Base-by-base conservation (phyloP, 2,797 vertebrate genomes). In the Urocyon cinereoargenteus region DNA sequence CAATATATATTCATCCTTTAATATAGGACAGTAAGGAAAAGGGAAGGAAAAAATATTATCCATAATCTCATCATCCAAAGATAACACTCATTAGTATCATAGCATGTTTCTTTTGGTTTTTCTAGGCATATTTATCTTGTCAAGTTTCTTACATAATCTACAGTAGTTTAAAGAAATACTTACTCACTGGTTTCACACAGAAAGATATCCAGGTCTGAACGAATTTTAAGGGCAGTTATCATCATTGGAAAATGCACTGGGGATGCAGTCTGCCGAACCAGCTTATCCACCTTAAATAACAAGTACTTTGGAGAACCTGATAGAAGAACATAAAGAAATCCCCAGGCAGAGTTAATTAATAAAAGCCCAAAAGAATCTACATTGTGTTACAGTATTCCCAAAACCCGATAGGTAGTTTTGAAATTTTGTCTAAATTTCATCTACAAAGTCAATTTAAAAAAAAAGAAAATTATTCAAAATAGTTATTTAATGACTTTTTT, bases 251-350 rank as follows among this genome's bases (percentile, higher is more conserved):
- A 95, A 75, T 51, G 31, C 51, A 57, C 0, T 18, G 53, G 78
- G 8, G 73, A 82, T 8, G 6, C 5, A 31, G 7, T 53, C 79
- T 40, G 72, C 49, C 91, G 70, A 86, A n/a, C 1, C 31, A 28
- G 36, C 59, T 95, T 93, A 45, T 59, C 45, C 70, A 87, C 90
- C 14, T 70, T 31, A 21, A 94, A 83, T 66, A 68, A 24, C 40
- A 85, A 89, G n/a, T 45, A 79, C 62, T 95, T 95, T 64, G 49
- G 49, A 94, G 86, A 97, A 88, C 51, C 97, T 98, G 92, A 83
- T 89, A 70, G 96, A 89, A 96, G 68, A 86, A 89, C 6, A 68
- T 64, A 92, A 95, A 94, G 59, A 97, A 83, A 49, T 45, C 68
- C 62, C 21, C 51, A 53, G 18, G 59, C 2, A 77, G 21, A 82